A percentile compares a stretch with the other conserved stretches of the same genome.
phyloP scores from a whole-genome alignment of 1,140 invertebrate species.

The Atta texana region DNA sequence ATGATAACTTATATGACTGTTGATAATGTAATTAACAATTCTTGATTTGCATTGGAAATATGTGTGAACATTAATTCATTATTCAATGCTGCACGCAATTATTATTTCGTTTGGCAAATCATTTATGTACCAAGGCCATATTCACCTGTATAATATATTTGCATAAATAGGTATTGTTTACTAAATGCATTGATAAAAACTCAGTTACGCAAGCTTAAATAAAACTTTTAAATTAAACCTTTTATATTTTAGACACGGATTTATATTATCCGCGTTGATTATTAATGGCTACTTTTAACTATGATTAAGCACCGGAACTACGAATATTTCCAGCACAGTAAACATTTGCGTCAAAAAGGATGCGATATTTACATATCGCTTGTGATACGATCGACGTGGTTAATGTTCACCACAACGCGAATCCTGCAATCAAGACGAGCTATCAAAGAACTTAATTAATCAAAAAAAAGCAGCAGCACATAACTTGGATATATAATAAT shows the following conservation, averaged over 20 bases:
- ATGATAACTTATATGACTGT: background rate
- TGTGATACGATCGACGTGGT: constrained; percentile 18
- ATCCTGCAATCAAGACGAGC: background rate
- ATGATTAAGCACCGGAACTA: constrained; percentile 23
- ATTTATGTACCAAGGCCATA: constrained; percentile 4
- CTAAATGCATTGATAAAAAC: background rate
- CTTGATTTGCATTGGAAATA: background rate
- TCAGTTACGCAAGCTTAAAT: background rate
- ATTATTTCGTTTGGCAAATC: background rate
- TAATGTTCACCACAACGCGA: background rate
- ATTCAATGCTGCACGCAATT: background rate
- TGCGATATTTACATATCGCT: constrained; percentile 21
- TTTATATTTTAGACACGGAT: background rate
- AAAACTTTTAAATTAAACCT: background rate
- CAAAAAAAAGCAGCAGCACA: background rate
- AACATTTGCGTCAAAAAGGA: constrained; percentile 2
- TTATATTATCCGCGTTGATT: background rate
- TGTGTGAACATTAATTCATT: background rate
- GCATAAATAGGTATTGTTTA: background rate
- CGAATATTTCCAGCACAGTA: constrained; percentile 28
- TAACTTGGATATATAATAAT: background rate
- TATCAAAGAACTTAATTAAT: constrained; percentile 21
- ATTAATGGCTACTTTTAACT: constrained; percentile 11
- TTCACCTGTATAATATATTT: background rate
- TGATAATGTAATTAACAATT: background rate